Conservation (phyloP, 2,888 invertebrate genomes). For the Syrphus vitripennis region DNA sequence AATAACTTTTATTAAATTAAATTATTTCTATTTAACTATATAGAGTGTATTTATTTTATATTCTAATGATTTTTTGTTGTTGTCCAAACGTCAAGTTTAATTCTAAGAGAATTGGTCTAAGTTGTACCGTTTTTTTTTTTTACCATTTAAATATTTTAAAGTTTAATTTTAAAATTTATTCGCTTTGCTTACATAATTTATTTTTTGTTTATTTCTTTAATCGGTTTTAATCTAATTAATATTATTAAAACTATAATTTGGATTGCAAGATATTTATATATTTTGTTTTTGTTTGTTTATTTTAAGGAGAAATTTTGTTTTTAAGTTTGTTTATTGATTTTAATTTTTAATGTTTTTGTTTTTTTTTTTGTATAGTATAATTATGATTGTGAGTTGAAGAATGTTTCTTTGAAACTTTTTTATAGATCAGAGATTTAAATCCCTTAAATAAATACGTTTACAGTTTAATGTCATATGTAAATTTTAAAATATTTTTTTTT, state of each 20-base stretch:
- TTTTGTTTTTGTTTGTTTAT: conserved; percentile 3
- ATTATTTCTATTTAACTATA: conserved; percentile 53
- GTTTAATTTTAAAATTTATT: conserved; percentile 38
- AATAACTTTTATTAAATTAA: conserved; percentile 12
- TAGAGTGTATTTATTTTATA: conserved; percentile 37
- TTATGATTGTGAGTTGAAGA: conserved; percentile 63
- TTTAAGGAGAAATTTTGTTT: conserved; percentile 30
- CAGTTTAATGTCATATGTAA: conserved; percentile 13
- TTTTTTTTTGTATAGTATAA: conserved; percentile 27
- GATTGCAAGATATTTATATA: conserved; percentile 25
- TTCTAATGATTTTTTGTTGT: conserved; percentile 25
- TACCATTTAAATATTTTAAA: conserved; percentile 11
- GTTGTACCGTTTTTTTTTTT: conserved; percentile 17
- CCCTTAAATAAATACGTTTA: conserved; percentile 26
- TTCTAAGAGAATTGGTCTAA: conserved; percentile 65
- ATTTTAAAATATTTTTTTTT: background rate
- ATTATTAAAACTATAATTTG: conserved; percentile 37
- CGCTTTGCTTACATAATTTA: conserved; percentile 45
- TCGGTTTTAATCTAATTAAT: background rate
- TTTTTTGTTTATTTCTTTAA: conserved; percentile 19
- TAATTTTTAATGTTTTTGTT: conserved; percentile 8
- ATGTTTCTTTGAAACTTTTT: conserved; percentile 58
- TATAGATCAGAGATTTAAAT: conserved; percentile 33
- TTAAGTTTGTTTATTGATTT: background rate
- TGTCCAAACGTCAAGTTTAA: conserved; percentile 41